Conservation (phyloP, 1,140 invertebrate genomes). For the Pteromalus puparum region DNA sequence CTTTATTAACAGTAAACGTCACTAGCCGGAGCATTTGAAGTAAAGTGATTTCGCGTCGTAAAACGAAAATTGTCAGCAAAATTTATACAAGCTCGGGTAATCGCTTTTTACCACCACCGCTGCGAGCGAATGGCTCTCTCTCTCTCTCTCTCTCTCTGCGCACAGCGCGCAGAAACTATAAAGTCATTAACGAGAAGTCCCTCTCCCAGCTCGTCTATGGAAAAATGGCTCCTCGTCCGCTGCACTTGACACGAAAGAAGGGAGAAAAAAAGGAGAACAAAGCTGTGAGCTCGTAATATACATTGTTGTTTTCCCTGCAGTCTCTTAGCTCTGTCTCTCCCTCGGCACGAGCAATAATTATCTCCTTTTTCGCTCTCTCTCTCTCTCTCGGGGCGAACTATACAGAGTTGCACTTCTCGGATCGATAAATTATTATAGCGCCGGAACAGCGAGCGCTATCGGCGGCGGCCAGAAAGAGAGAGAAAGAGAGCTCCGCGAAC, state of each 20-base stretch:
- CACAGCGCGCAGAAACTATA: not conserved
- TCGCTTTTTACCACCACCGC: not conserved
- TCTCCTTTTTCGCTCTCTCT: not conserved
- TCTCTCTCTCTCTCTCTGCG: too few species aligned
- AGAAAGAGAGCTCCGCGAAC: not conserved
- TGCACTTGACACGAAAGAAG: slow-evolving; percentile 36
- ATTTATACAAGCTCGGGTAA: slow-evolving; percentile 15
- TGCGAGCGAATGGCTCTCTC: not conserved
- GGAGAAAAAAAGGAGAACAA: not conserved
- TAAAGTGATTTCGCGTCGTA: slow-evolving; percentile 11
- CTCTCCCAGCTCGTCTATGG: not conserved
- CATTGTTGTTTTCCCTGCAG: slow-evolving; percentile 36
- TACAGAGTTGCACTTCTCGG: not conserved
- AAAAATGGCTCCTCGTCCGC: not conserved
- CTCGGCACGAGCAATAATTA: slow-evolving; percentile 18
- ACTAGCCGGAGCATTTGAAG: not conserved
- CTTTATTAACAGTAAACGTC: slow-evolving; percentile 31
- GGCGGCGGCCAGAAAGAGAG: slow-evolving; percentile 22
- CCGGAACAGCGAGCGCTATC: slow-evolving; percentile 32
- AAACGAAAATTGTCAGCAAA: slow-evolving; percentile 12
- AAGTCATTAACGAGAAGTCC: slow-evolving; percentile 36
- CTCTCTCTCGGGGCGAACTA: not conserved
- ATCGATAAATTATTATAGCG: slow-evolving; percentile 52
- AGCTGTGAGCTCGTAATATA: not conserved
- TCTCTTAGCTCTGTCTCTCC: not conserved